Evolutionary conservation across 2,888 invertebrate species (phyloP), one percentile per base, ranked within the genome.

Genomic region (Orchesellides sinensis): DNA sequence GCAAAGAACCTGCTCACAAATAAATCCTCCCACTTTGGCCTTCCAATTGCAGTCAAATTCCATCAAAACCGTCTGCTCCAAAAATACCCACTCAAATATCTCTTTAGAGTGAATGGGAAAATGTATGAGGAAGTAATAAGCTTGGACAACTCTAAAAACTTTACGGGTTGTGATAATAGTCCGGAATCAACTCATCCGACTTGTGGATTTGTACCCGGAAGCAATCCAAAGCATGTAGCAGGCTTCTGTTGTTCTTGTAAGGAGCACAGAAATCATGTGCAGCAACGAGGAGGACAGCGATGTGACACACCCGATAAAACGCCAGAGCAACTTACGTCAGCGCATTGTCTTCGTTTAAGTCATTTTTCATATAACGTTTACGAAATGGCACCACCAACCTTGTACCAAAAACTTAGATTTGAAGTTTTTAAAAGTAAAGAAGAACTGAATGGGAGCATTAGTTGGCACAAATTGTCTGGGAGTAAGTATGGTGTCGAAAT

Each of bases 241-340:
- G 75, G 75, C 19, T 75, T 75, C 29, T 75, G 75, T 40, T 75
- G 75, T n/a, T 23, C 65, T 2, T 75, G 75, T 66, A 25, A 54
- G 19, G 56, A 65, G 5, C 65, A 66, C 19, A 40, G 19, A 21
- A 35, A 27, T 19, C 25, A 56, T 56, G 27, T 75, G 6, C 66
- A 66, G 8, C 54, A 40, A 25, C 54, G 73, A 49, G 61, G 75
- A 54, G 75, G 75, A 29, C 75, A 75, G 5, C 27, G 65, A 19
- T 77, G 77, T 27, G 66, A 77, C 21, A 21, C 12, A 1, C 68
- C 59, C 0, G 23, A 23, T 14, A 77, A 68, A 68, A 68, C 68
- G n/a, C 14, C 29, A 0, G 32, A 19, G n/a, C 77, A 59, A 23
- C 68, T 77, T 2, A 77, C 77, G 0, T 77, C 77, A 6, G 68